A percentile compares a stretch with the other conserved stretches of the same genome.
Evolutionary conservation across 2,888 invertebrate species (phyloP).

Genomic region (Theodoxus fluviatilis): DNA sequence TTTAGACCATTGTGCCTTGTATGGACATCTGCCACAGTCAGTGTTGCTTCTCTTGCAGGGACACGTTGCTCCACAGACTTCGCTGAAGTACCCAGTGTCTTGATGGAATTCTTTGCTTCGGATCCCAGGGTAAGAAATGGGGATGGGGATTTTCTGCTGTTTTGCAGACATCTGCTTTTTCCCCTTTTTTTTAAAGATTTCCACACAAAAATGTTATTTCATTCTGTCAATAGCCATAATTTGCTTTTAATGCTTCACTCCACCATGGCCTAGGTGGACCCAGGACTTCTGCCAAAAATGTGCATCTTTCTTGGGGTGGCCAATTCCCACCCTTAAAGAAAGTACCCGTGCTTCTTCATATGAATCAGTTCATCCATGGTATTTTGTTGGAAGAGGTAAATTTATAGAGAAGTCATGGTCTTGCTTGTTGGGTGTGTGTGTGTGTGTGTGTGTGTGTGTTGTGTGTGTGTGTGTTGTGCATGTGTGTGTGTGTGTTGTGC

Average conservation of each 20-base stretch:
- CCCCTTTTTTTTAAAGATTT: background rate
- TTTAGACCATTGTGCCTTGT: background rate
- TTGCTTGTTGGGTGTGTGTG: too few relatives aligned
- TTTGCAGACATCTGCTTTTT: background rate
- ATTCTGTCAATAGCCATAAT: background rate
- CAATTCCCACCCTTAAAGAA: too few relatives aligned
- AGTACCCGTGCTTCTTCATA: too few relatives aligned
- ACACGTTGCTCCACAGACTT: slow-evolving; percentile 97
- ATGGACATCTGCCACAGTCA: background rate
- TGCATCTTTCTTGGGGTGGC: too few relatives aligned
- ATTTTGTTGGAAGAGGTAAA: too few relatives aligned
- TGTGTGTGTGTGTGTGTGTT: background rate
- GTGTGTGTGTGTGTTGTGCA: background rate
- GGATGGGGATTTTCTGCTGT: background rate
- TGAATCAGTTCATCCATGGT: too few relatives aligned
- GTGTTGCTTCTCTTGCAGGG: slow-evolving; percentile 68
- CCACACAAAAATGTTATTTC: background rate
- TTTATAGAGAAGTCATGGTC: too few relatives aligned
- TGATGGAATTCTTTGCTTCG: slow-evolving; percentile 96
- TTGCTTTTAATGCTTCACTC: background rate
- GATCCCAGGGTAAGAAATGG: slow-evolving; percentile 75
- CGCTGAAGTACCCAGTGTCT: slow-evolving; percentile 96
- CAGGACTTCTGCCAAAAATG: too few relatives aligned
- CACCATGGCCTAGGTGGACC: too few relatives aligned
- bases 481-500: background rate